Conservation (phyloP, 1,140 invertebrate genomes). For the Drosophila arawakana region DNA sequence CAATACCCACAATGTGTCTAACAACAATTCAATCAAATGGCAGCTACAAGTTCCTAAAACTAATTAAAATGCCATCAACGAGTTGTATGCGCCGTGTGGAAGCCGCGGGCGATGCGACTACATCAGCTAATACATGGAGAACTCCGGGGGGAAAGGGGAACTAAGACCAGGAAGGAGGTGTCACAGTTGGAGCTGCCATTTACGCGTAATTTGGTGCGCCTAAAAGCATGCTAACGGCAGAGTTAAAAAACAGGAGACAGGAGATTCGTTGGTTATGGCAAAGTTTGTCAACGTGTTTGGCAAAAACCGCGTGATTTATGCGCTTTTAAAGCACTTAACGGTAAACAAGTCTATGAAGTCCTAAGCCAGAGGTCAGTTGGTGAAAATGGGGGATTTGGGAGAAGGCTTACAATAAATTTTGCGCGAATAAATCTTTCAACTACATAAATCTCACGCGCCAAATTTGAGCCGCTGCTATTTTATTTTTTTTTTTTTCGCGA, state of each 20-base stretch:
- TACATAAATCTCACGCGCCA: slow-evolving; percentile 80
- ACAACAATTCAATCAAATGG: slow-evolving; percentile 79
- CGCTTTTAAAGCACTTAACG: slow-evolving; percentile 81
- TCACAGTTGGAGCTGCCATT: slow-evolving; percentile 70
- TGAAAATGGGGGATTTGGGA: slow-evolving; percentile 13
- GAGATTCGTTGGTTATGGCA: slow-evolving; percentile 41
- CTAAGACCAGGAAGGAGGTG: not conserved
- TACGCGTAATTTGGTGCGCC: slow-evolving; percentile 78
- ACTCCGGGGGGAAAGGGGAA: not conserved
- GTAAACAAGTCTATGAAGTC: slow-evolving; percentile 76
- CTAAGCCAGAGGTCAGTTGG: slow-evolving; percentile 46
- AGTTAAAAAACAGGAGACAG: slow-evolving; percentile 18
- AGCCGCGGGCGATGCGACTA: slow-evolving; percentile 53
- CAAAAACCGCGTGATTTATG: slow-evolving; percentile 81
- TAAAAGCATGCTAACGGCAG: slow-evolving; percentile 50
- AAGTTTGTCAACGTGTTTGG: slow-evolving; percentile 71
- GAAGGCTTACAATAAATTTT: slow-evolving; percentile 68
- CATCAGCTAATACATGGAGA: slow-evolving; percentile 14
- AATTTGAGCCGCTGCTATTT: slow-evolving; percentile 58
- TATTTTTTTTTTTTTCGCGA: slow-evolving; percentile 39
- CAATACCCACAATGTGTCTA: not conserved
- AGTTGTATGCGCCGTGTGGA: slow-evolving; percentile 38
- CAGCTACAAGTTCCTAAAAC: slow-evolving; percentile 80
- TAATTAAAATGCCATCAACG: slow-evolving; percentile 82
- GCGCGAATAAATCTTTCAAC: slow-evolving; percentile 79